Conservation (phyloP, 1,140 invertebrate species). For the Drosophila sp. region DNA sequence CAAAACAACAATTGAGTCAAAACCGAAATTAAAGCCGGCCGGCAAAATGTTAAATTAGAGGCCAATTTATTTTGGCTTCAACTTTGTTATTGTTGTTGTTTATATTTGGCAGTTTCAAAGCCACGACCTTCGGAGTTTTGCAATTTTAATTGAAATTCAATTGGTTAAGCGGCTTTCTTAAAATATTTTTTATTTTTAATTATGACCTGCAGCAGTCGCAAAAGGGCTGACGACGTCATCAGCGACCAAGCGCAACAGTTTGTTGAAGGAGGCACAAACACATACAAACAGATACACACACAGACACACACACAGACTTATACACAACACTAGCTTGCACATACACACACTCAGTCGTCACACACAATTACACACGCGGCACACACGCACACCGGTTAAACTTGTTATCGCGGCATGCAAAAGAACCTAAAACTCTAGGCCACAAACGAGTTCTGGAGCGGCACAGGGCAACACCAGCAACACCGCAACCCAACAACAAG, state of each 20-base stretch:
- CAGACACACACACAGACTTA: slow-evolving; percentile 45
- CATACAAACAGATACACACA: slow-evolving; percentile 39
- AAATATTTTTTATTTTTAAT: slow-evolving; percentile 35
- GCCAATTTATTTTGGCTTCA: slow-evolving; percentile 35
- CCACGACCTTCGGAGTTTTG: slow-evolving; percentile 60
- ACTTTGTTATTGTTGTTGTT: not conserved
- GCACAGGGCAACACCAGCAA: slow-evolving; percentile 52
- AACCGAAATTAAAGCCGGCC: slow-evolving; percentile 62
- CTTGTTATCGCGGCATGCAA: slow-evolving; percentile 80
- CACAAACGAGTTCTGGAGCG: slow-evolving; percentile 76
- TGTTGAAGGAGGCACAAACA: slow-evolving; percentile 68
- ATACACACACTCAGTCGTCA: slow-evolving; percentile 37
- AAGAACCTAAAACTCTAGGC: slow-evolving; percentile 70
- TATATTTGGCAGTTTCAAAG: too few species aligned
- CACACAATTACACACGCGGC: slow-evolving; percentile 54
- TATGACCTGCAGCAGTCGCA: slow-evolving; percentile 44
- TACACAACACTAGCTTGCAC: slow-evolving; percentile 7
- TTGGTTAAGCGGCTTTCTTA: slow-evolving; percentile 34
- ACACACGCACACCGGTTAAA: slow-evolving; percentile 79
- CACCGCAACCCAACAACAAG: slow-evolving; percentile 43
- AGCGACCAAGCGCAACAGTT: slow-evolving; percentile 74
- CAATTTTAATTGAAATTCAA: slow-evolving; percentile 73
- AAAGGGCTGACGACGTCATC: slow-evolving; percentile 58
- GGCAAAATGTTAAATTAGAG: slow-evolving; percentile 33
- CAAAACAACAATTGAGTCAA: slow-evolving; percentile 17